Evolutionary conservation across 2,113 vertebrate genomes (phyloP), one percentile per base, ranked within the genome.

Genomic region (Panthera leo): DNA sequence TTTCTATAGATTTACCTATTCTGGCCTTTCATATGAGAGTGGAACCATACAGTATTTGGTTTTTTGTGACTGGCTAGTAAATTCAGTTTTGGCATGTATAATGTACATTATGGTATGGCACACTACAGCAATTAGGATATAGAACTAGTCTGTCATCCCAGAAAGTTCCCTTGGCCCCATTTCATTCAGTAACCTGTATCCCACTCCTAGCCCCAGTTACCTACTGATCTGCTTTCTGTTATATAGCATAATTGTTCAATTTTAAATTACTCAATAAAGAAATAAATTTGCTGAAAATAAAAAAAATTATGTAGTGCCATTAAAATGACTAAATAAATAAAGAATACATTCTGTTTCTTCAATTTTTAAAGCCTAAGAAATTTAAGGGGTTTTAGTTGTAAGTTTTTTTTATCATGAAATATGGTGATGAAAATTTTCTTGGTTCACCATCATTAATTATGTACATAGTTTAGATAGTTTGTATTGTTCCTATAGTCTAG

Each of bases 301-400:
- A 90, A 51, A 45, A 51, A 61, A 48, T 61, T 58, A 8, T 86
- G 3, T 84, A 91, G 51, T 83, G 48, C 5, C n/a, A 36, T 86
- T 83, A 94, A 83, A 97, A 90, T 94, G 25, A 80, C 13, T 65
- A 13, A 91, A 48, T 82, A 97, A 92, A 80, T 79, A n/a, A 25
- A 90, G 96, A 84, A 79, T 78, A 58, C 15, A 79, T 80, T 93
- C 9, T 84, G 11, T 92, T 84, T 73, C 29, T 76, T 87, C 21
- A 31, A 2, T 75, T 83, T 67, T 23, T 97, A n/a, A 93, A 94
- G 29, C 7, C 31, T 68, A 61, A 83, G 12, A 9, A 85, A n/a
- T 53, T 83, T 55, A 90, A 91, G 55, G 34, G 15, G 21, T 82
- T 95, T 96, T 75, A 53, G 55, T 61, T 53, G 53, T 61, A 95